phyloP scores from a whole-genome alignment of 2,113 vertebrate species.

The Prunella fulvescens region DNA sequence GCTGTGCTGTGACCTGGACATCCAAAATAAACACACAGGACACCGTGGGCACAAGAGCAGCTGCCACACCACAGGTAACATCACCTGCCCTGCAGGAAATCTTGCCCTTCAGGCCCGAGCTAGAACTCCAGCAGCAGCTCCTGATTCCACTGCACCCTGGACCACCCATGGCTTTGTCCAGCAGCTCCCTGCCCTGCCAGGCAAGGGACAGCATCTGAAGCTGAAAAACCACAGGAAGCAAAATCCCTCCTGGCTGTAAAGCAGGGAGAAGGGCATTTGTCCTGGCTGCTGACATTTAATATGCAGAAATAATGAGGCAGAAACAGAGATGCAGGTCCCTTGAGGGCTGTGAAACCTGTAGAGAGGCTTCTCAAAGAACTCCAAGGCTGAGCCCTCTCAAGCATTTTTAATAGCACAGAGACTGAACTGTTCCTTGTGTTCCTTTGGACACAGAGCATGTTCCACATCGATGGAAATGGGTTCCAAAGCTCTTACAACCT shows the following conservation, averaged over 20 bases:
- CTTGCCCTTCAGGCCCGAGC: not conserved
- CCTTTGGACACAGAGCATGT: not conserved
- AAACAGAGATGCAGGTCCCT: not conserved
- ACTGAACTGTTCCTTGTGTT: not conserved
- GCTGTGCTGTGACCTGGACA: not conserved
- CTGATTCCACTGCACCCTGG: not conserved
- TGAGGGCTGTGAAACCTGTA: not conserved
- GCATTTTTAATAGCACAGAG: not conserved
- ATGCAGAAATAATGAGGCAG: not conserved
- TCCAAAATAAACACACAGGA: not conserved
- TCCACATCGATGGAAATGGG: not conserved
- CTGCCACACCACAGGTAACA: not conserved
- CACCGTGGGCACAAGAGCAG: not conserved
- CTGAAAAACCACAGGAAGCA: not conserved
- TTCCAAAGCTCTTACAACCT: not conserved
- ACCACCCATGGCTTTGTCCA: not conserved
- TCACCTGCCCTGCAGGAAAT: not conserved
- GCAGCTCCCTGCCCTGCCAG: not conserved
- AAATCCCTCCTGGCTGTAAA: not conserved
- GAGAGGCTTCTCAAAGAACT: not conserved
- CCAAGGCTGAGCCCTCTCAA: not conserved
- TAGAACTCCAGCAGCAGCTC: not conserved
- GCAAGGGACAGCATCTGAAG: not conserved
- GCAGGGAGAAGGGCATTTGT: not conserved
- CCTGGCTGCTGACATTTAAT: not conserved